Percentiles rank a stretch among this genome's conserved stretches.
Conservation (phyloP, 2,797 vertebrate species). For the Acrocephalus scirpaceus region DNA sequence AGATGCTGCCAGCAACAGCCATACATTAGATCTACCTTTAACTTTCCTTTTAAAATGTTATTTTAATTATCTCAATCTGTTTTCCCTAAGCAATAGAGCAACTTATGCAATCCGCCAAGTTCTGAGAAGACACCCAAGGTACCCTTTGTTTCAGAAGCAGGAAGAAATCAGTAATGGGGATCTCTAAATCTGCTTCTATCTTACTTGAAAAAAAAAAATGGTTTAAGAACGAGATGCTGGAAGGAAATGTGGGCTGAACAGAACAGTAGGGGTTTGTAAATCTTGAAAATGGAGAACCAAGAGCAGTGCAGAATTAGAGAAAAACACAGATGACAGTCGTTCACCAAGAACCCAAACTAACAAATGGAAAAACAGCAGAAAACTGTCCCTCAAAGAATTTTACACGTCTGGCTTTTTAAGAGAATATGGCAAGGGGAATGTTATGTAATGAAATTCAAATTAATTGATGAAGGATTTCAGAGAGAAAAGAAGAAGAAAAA, state of each 20-base stretch:
- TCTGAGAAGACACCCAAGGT: background rate
- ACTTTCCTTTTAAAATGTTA: background rate
- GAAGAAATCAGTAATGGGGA: background rate
- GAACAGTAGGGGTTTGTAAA: background rate
- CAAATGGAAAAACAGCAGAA: accelerated
- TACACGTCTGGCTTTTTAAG: background rate
- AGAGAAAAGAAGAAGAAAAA: background rate
- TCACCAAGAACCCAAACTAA: background rate
- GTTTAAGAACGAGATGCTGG: background rate
- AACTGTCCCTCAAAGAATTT: background rate
- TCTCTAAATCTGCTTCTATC: background rate
- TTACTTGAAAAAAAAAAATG: background rate
- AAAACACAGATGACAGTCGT: background rate
- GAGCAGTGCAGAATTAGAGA: background rate
- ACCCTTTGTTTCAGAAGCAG: background rate
- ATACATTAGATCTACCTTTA: background rate
- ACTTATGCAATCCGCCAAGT: background rate
- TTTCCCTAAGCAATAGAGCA: background rate
- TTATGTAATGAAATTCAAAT: background rate
- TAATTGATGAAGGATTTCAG: background rate
- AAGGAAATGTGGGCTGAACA: background rate
- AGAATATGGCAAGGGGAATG: background rate
- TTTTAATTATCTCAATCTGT: background rate
- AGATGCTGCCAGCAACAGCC: background rate
- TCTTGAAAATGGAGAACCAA: background rate